A percentile compares a stretch with the other conserved stretches of the same genome.
Conservation (phyloP, 2,888 invertebrate species). For the Noctuana brunneofusca region DNA sequence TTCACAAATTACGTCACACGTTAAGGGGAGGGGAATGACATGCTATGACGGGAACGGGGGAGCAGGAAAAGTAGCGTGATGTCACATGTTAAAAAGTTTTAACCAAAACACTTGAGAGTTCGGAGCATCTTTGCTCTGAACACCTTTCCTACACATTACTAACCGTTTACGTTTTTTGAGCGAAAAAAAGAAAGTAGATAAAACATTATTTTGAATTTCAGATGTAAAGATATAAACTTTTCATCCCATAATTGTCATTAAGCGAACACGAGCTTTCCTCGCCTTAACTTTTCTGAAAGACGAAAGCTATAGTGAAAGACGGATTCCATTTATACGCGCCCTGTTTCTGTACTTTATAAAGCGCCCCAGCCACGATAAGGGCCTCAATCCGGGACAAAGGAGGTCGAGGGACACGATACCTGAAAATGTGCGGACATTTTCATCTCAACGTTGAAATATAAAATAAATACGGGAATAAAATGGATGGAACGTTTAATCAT, state of each 20-base stretch:
- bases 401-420: slow-evolving; percentile 28
- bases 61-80: no score
- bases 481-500: slow-evolving; percentile 8
- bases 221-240: background rate
- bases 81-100: no score
- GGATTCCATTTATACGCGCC: slow-evolving; percentile 58
- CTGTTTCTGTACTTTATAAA: slow-evolving; percentile 63
- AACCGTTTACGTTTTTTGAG: no score
- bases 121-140: no score
- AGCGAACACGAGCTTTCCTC: background rate
- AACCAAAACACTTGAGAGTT: no score
- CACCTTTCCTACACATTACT: no score
- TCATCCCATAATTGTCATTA: slow-evolving; percentile 3
- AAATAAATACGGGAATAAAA: slow-evolving; percentile 23
- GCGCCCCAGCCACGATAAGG: slow-evolving; percentile 56
- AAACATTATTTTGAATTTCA: no score
- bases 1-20: no score
- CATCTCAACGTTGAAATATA: slow-evolving; percentile 16
- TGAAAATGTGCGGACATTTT: slow-evolving; percentile 28
- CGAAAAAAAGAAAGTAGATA: no score
- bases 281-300: background rate
- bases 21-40: no score
- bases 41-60: no score
- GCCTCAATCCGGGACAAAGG: slow-evolving; percentile 45
- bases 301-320: slow-evolving; percentile 42